These are phyloP conservation scores for Meliscaeva auricollis DNA, from an alignment of 2,888 invertebrate species.

Conservation along the genomic window DNA sequence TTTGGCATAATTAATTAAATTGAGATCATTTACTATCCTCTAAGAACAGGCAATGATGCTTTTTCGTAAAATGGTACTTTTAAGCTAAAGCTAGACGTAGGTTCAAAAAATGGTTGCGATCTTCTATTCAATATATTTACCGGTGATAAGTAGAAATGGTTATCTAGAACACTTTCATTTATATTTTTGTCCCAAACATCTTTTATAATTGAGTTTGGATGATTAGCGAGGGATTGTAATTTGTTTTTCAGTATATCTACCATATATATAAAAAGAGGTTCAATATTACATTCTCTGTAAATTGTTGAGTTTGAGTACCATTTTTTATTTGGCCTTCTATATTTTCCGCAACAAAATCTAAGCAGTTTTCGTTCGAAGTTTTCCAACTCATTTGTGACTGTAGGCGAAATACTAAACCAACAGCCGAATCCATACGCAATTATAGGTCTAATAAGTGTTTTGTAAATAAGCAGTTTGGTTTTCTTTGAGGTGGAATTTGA, in stretches of 20 bases:
- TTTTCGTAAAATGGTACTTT: background rate
- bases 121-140: background rate
- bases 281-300: background rate
- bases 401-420: constrained; percentile 7
- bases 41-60: background rate
- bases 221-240: background rate
- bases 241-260: background rate
- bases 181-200: background rate
- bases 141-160: constrained; percentile 1
- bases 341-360: background rate
- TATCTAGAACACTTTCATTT: background rate
- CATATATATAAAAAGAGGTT: background rate
- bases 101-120: background rate
- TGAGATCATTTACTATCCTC: background rate
- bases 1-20: background rate
- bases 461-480: no score
- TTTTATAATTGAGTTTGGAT: background rate
- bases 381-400: background rate
- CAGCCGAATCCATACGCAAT: no score
- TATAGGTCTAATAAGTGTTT: no score
- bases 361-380: background rate
- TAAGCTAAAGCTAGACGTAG: background rate
- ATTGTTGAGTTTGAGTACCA: constrained; percentile 2
- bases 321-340: constrained; percentile 4
- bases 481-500: no score